Evolutionary conservation across 2,797 vertebrate species (phyloP).

Genomic region (Coregonus sp.): DNA sequence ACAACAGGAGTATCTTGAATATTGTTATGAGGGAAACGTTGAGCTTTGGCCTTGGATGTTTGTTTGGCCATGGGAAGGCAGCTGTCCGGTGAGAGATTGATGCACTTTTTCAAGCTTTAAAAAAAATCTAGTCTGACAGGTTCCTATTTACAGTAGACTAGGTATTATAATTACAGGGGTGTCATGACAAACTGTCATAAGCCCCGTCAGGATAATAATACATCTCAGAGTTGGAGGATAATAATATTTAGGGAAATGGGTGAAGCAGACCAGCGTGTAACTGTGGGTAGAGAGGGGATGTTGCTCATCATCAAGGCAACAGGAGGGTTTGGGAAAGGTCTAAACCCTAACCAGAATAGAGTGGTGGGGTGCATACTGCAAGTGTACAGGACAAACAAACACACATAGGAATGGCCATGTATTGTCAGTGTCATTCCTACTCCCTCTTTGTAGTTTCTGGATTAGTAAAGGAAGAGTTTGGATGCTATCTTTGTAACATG

Average conservation of each 20-base stretch:
- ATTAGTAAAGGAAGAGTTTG: neutral
- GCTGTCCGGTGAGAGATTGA: constrained; percentile 43
- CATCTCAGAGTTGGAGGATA: neutral
- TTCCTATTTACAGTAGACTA: constrained; percentile 25
- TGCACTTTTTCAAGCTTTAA: constrained; percentile 38
- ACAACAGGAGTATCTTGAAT: neutral
- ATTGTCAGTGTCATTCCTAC: neutral
- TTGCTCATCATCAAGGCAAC: neutral
- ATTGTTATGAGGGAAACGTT: constrained; percentile 20
- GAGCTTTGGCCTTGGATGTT: constrained; percentile 22
- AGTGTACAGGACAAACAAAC: neutral
- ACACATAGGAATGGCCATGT: neutral
- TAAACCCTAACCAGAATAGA: neutral
- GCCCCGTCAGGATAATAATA: neutral
- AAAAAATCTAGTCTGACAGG: constrained; percentile 18
- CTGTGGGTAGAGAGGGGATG: neutral
- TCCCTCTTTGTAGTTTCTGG: neutral
- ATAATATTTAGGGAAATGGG: neutral
- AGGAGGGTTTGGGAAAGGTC: neutral
- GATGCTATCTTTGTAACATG: neutral
- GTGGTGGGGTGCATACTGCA: neutral
- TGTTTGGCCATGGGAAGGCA: constrained; percentile 31
- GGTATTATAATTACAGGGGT: constrained; percentile 22
- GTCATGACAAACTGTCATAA: constrained; percentile 4
- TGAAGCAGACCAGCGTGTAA: neutral